Evolutionary conservation across 2,888 invertebrate species (phyloP).

Genomic region (Exephanes ischioxanthus): DNA sequence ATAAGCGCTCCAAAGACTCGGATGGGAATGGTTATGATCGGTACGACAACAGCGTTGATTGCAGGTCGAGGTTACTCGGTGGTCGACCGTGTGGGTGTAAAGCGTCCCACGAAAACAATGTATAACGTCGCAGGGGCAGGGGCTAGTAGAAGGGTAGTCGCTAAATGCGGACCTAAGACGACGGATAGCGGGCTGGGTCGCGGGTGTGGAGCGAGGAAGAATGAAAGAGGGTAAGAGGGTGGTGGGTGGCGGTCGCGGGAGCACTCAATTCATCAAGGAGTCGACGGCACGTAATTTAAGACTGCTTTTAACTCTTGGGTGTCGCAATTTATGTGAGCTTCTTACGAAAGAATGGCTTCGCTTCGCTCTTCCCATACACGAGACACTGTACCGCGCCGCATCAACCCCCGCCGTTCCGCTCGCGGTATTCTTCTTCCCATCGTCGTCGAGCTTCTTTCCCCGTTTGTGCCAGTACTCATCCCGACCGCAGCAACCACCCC

Average conservation of each 20-base stretch:
- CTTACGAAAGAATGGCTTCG: conserved; percentile 84
- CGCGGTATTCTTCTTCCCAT: conserved; percentile 57
- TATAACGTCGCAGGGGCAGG: conserved; percentile 76
- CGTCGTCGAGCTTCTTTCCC: conserved; percentile 68
- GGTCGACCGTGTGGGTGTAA: conserved; percentile 71
- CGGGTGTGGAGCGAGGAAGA: conserved; percentile 67
- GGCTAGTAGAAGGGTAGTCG: conserved; percentile 59
- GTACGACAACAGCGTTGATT: conserved; percentile 48
- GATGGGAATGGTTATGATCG: neutral
- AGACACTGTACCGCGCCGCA: conserved; percentile 69
- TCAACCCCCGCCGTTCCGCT: conserved; percentile 62
- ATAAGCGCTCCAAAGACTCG: neutral
- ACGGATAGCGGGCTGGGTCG: conserved; percentile 51
- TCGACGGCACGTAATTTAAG: conserved; percentile 85
- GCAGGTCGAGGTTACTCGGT: conserved; percentile 54
- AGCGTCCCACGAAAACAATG: conserved; percentile 81
- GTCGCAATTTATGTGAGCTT: conserved; percentile 85
- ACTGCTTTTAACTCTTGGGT: conserved; percentile 85
- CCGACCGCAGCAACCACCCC: conserved; percentile 64
- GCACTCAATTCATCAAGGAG: conserved; percentile 85
- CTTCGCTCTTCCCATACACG: conserved; percentile 76
- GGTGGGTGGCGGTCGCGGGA: conserved; percentile 75
- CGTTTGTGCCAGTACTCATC: conserved; percentile 58
- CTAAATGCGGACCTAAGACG: conserved; percentile 57
- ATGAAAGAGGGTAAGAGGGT: conserved; percentile 61